phyloP scores from a whole-genome alignment of 1,140 invertebrate genomes.

The Tetragonula clypearis region DNA sequence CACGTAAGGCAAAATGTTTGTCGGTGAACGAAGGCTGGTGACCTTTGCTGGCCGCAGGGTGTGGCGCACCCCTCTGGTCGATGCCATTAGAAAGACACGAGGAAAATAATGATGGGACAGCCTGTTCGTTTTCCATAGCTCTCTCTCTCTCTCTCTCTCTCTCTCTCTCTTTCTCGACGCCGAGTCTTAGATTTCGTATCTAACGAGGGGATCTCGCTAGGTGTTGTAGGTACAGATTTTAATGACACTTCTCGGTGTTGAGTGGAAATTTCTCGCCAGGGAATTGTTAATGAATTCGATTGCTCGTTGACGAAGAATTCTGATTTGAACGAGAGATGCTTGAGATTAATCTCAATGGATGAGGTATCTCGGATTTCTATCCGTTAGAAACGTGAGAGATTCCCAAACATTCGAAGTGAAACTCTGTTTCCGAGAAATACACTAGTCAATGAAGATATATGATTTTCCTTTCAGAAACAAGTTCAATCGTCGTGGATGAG shows the following conservation, averaged over 20 bases:
- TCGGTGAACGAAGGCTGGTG: not conserved
- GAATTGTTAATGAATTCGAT: accelerated
- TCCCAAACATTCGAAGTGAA: no score
- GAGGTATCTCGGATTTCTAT: no score
- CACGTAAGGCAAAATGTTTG: slow-evolving; percentile 44
- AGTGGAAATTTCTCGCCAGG: not conserved
- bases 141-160: no score
- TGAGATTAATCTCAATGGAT: not conserved
- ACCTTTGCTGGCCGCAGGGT: not conserved
- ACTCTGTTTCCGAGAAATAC: no score
- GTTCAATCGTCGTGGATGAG: no score
- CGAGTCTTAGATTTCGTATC: not conserved
- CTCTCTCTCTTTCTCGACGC: not conserved
- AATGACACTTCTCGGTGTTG: not conserved
- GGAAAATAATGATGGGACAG: slow-evolving; percentile 55
- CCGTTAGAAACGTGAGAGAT: no score
- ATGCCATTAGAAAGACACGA: slow-evolving; percentile 34
- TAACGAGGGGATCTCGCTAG: not conserved
- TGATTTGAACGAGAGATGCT: not conserved
- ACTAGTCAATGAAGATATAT: no score
- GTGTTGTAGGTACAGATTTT: not conserved
- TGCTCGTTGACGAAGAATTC: not conserved
- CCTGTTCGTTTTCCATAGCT: slow-evolving; percentile 12
- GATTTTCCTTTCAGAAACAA: no score
- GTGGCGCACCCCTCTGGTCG: not conserved